Evolutionary conservation across 2,888 invertebrate genomes (phyloP).

Genomic region (Amaurobius ferox): DNA sequence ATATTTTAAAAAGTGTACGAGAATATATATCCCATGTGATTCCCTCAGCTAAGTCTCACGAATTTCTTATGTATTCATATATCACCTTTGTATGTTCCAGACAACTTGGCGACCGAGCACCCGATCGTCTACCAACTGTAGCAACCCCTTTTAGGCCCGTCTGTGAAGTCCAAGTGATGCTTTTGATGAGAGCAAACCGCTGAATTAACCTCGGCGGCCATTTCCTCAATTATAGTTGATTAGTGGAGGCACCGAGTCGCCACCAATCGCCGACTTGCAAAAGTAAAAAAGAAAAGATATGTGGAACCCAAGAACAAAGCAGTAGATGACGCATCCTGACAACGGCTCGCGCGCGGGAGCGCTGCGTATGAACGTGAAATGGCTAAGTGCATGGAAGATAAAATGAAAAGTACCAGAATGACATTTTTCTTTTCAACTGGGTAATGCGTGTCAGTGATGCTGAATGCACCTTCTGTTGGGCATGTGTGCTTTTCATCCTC

Average conservation of each 20-base stretch:
- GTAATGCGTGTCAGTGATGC: too few species aligned
- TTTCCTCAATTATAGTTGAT: conserved; percentile 70
- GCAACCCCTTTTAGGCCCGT: conserved; percentile 27
- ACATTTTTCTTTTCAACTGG: not conserved
- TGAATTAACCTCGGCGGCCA: conserved; percentile 62
- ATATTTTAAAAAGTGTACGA: too few species aligned
- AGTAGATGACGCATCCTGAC: conserved; percentile 58
- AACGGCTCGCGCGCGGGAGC: not conserved
- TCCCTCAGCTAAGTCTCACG: too few species aligned
- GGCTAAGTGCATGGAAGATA: not conserved
- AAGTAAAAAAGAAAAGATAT: conserved; percentile 36
- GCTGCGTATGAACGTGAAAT: not conserved
- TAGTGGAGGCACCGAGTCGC: conserved; percentile 67
- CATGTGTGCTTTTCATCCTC: too few species aligned
- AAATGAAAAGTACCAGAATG: not conserved
- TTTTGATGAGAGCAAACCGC: conserved; percentile 59
- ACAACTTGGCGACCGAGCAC: not conserved
- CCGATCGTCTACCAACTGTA: not conserved
- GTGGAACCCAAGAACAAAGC: conserved; percentile 25
- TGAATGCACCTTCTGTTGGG: too few species aligned
- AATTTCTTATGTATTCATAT: too few species aligned
- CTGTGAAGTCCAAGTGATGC: conserved; percentile 57
- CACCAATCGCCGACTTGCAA: conserved; percentile 57
- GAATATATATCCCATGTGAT: too few species aligned
- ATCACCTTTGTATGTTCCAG: not conserved